Percentiles rank a stretch among this genome's conserved stretches.
Conservation (phyloP, 2,797 vertebrate genomes). For the Coregonus sp. region DNA sequence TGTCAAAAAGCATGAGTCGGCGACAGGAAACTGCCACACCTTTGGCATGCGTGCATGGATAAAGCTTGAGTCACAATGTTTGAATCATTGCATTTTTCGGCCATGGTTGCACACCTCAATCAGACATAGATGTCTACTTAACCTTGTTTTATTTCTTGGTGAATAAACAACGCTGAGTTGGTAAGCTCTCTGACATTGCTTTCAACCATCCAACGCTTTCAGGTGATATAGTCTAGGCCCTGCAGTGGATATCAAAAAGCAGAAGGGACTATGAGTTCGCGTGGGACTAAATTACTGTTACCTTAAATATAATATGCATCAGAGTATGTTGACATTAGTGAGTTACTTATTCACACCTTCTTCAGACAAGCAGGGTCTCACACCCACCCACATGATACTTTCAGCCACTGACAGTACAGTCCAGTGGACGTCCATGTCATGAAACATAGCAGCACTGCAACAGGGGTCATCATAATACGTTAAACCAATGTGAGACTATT, state of each 20-base stretch:
- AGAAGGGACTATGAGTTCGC: too few species aligned
- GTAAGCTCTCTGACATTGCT: too few species aligned
- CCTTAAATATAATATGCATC: too few species aligned
- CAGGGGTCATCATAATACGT: not conserved
- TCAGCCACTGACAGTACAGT: too few species aligned
- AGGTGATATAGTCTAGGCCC: too few species aligned
- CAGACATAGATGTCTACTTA: not conserved
- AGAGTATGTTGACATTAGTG: not conserved
- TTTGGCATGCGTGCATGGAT: not conserved
- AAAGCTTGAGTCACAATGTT: not conserved
- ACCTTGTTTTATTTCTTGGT: not conserved
- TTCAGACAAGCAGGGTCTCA: not conserved
- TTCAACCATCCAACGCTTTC: too few species aligned
- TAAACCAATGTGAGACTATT: not conserved
- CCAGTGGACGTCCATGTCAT: not conserved
- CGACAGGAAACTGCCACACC: not conserved
- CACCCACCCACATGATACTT: too few species aligned
- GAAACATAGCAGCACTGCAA: not conserved
- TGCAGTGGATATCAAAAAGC: too few species aligned
- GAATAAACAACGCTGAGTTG: too few species aligned
- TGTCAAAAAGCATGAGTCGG: not conserved
- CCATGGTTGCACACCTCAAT: not conserved
- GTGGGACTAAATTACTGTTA: too few species aligned
- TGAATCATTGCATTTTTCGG: not conserved
- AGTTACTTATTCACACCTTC: not conserved